These are phyloP conservation scores for Synanthedon formicaeformis DNA, from an alignment of 2,888 invertebrate genomes.

Conservation along the genomic window DNA sequence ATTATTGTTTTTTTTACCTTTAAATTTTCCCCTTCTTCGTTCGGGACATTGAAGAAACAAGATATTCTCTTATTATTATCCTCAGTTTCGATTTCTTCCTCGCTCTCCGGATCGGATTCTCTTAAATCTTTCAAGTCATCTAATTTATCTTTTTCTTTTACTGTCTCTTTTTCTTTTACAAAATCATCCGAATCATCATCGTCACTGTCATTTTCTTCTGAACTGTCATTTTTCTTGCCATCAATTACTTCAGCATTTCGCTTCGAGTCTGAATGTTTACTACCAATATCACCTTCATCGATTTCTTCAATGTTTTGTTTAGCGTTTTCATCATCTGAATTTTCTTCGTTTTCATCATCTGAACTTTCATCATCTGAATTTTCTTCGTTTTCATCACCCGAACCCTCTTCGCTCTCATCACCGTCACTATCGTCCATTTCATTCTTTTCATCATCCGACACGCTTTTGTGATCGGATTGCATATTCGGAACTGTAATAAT, in stretches of 20 bases:
- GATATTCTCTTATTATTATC: slow-evolving; percentile 28
- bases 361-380: slow-evolving; percentile 5
- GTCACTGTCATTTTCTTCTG: slow-evolving; percentile 1
- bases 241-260: slow-evolving; percentile 4
- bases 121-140: slow-evolving; percentile 60
- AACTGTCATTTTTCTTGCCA: slow-evolving; percentile 3
- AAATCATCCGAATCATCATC: slow-evolving; percentile 8
- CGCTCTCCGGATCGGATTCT: slow-evolving; percentile 49
- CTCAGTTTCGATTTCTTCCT: slow-evolving; percentile 21
- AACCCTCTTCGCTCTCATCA: slow-evolving; percentile 9
- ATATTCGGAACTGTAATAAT: slow-evolving; percentile 42
- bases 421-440: slow-evolving; percentile 29
- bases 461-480: slow-evolving; percentile 45
- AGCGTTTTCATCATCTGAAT: slow-evolving; percentile 13
- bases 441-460: slow-evolving; percentile 45
- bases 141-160: slow-evolving; percentile 12
- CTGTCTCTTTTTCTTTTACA: slow-evolving; percentile 8
- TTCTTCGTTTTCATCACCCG: slow-evolving; percentile 10
- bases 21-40: slow-evolving; percentile 41
- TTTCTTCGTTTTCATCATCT: slow-evolving; percentile 6
- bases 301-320: slow-evolving; percentile 19
- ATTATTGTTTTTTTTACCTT: slow-evolving; percentile 26
- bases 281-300: slow-evolving; percentile 13
- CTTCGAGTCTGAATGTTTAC: slow-evolving; percentile 5
- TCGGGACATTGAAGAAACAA: slow-evolving; percentile 36